A percentile compares a stretch with the other conserved stretches of the same genome.
These are phyloP conservation scores for Neomorphus geoffroyi DNA, from an alignment of 2,797 vertebrate genomes.

Conservation along the genomic window DNA sequence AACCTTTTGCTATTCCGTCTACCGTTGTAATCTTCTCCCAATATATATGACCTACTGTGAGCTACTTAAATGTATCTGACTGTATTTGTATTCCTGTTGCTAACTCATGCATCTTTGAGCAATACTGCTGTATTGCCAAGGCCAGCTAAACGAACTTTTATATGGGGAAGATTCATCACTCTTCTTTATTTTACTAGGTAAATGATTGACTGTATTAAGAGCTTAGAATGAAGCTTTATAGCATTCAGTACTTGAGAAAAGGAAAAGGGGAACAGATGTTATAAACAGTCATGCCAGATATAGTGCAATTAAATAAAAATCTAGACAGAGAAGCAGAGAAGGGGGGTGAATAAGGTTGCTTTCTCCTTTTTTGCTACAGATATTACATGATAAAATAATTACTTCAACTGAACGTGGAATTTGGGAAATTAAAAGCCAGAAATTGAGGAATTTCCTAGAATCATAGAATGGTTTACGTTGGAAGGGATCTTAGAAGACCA, in stretches of 20 bases:
- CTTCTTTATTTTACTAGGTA: conserved; percentile 55
- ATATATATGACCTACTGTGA: background rate
- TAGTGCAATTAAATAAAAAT: conserved; percentile 54
- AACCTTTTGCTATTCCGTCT: conserved; percentile 1
- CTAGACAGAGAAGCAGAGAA: background rate
- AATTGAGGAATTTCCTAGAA: background rate
- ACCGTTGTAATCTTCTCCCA: conserved; percentile 35
- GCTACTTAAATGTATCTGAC: background rate
- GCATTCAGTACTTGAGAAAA: conserved; percentile 31
- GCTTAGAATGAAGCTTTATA: conserved; percentile 41
- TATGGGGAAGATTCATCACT: conserved; percentile 29
- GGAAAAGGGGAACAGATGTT: conserved; percentile 36
- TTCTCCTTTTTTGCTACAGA: background rate
- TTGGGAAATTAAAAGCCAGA: background rate
- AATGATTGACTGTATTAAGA: conserved; percentile 45
- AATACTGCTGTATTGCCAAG: background rate
- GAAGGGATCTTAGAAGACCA: too few relatives aligned
- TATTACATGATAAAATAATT: background rate
- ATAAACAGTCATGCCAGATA: conserved; percentile 46
- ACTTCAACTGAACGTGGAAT: background rate
- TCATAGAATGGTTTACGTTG: too few relatives aligned
- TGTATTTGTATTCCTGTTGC: background rate
- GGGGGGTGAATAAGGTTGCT: background rate
- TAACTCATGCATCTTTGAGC: background rate
- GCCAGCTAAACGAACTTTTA: conserved; percentile 9